A percentile compares a stretch with the other conserved stretches of the same genome.
phyloP scores from a whole-genome alignment of 2,113 vertebrate species.

The Halichoeres trimaculatus region DNA sequence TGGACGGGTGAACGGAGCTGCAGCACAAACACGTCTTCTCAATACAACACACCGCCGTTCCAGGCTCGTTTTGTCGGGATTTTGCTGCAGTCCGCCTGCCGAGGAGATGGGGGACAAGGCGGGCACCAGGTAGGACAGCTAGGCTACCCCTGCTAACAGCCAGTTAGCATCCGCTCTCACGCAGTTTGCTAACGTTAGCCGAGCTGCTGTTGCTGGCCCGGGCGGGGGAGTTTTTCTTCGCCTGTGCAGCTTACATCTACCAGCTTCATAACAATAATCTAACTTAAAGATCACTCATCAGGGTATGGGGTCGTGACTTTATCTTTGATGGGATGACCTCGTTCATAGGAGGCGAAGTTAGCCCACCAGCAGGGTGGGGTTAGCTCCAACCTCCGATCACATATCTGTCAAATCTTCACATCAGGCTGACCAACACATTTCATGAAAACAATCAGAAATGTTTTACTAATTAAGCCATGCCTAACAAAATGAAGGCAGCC shows the following conservation, averaged over 20 bases:
- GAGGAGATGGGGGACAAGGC: slow-evolving; percentile 81
- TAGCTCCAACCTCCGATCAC: slow-evolving; percentile 43
- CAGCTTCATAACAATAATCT: background rate
- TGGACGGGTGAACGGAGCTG: slow-evolving; percentile 47
- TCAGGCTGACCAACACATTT: accelerated
- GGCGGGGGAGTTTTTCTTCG: background rate
- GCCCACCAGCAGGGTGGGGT: slow-evolving; percentile 75
- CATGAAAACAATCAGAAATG: accelerated
- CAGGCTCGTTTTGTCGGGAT: slow-evolving; percentile 60
- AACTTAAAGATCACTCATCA: accelerated
- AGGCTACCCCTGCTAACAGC: slow-evolving; percentile 34
- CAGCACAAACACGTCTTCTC: background rate
- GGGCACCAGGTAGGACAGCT: slow-evolving; percentile 80
- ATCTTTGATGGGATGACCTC: background rate
- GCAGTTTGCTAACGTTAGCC: slow-evolving; percentile 58
- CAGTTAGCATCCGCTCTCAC: slow-evolving; percentile 63
- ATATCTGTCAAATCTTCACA: slow-evolving; percentile 18
- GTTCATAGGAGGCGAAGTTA: slow-evolving; percentile 29
- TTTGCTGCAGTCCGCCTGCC: slow-evolving; percentile 68
- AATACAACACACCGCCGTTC: slow-evolving; percentile 11
- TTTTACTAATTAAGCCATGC: accelerated
- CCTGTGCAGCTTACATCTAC: background rate
- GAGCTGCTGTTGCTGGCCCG: slow-evolving; percentile 32
- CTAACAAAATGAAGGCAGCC: accelerated
- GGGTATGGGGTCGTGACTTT: background rate